Evolutionary conservation across 2,113 vertebrate species (phyloP).

Genomic region (Helogale parvula): DNA sequence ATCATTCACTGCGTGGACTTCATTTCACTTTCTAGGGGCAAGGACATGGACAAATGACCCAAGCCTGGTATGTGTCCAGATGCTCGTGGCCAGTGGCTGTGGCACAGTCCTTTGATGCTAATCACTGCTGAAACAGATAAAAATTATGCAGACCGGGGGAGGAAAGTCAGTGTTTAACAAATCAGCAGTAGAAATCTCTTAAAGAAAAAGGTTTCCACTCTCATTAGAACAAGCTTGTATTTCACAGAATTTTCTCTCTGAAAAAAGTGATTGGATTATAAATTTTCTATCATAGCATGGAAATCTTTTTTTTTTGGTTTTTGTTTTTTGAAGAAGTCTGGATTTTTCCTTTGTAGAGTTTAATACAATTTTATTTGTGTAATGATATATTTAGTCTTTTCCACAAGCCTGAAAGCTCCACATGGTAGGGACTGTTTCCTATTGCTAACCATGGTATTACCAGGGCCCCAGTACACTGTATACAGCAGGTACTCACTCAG

Average conservation of each 20-base stretch:
- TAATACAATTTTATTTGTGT: neutral
- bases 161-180: neutral
- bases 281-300: neutral
- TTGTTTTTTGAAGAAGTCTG: neutral
- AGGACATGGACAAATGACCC: neutral
- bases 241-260: neutral
- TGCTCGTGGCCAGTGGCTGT: neutral
- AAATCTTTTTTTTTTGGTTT: no score
- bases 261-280: neutral
- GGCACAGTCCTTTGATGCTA: neutral
- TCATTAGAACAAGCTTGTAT: neutral
- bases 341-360: constrained; percentile 2
- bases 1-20: neutral
- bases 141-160: neutral
- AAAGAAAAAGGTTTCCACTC: neutral
- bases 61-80: neutral
- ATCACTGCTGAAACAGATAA: neutral
- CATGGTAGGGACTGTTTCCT: neutral
- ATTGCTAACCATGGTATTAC: neutral
- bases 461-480: neutral
- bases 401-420: neutral
- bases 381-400: neutral
- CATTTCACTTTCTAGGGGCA: neutral
- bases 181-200: neutral
- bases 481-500: neutral